phyloP scores from a whole-genome alignment of 37 sponge, comb jelly and placozoan species.

The Spongilla lacustris region DNA sequence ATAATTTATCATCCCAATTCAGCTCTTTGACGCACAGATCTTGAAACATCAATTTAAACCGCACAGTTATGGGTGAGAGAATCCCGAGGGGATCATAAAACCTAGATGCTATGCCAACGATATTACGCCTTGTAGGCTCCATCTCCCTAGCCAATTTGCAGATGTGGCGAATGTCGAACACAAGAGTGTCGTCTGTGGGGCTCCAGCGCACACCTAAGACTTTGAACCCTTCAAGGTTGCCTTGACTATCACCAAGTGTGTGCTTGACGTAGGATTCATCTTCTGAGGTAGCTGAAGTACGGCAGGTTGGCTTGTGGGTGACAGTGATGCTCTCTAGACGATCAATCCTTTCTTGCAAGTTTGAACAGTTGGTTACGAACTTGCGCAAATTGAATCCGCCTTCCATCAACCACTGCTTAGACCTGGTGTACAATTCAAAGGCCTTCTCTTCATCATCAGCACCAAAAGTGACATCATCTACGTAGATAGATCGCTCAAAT shows the following conservation, averaged over 20 bases:
- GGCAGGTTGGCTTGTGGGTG: no score
- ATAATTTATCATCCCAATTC: no score
- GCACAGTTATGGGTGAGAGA: not conserved
- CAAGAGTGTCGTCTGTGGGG: no score
- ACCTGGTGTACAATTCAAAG: not conserved
- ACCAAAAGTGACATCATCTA: not conserved
- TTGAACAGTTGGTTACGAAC: slow-evolving; percentile 16
- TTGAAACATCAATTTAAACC: slow-evolving; percentile 15
- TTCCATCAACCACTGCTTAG: not conserved
- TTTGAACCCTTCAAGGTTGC: no score
- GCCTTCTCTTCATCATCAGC: not conserved
- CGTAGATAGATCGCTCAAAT: no score
- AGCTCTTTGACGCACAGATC: not conserved
- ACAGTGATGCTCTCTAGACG: no score
- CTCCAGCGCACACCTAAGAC: no score
- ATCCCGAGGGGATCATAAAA: slow-evolving; percentile 29
- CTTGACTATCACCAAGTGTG: no score
- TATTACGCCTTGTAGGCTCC: slow-evolving; percentile 28
- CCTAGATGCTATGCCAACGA: no score
- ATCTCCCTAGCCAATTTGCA: not conserved
- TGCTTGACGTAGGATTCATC: no score
- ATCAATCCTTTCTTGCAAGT: slow-evolving; percentile 20
- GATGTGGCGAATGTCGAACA: no score
- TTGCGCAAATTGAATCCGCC: slow-evolving; percentile 18
- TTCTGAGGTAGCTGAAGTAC: no score